Base-by-base conservation (phyloP, 2,113 vertebrate species). In the Panthera leo region DNA sequence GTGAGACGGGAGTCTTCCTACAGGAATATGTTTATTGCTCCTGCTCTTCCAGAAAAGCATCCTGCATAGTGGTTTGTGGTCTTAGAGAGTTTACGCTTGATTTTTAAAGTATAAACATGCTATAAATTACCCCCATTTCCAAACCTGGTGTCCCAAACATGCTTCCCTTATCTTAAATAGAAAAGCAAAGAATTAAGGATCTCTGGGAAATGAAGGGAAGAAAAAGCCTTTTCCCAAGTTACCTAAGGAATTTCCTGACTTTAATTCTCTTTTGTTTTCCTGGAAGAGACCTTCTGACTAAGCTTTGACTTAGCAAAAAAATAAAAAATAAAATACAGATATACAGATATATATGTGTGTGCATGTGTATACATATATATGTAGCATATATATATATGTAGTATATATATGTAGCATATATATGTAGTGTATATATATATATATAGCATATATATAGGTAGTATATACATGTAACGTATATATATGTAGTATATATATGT, bases 1-100 rank as follows among this genome's bases (percentile, higher is more conserved):
- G 87, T 96, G 88, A 97, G 89, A 96, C 82, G 90, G 90, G n/a
- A 0, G 89, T 97, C 98, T 97, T 91, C 98, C 97, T 96, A n/a
- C 13, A 97, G 98, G 97, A 98, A 98, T 91, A 97, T 14, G 18
- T 85, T 95, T 73, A 65, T 97, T 85, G 89, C 79, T 95, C 96
- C 94, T 92, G 14, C 87, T 90, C 96, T 97, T 83, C 39, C 76
- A 97, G 91, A 94, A 97, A 97, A 98, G 98, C 94, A 78, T 93
- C 34, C 31, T 39, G 84, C 27, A 0, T 97, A 39, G 96, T 97
- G 96, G 70, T 71, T 95, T 97, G 90, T 97, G 97, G 93, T 97
- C 87, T 95, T 93, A 86, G 75, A 93, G 98, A 98, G 18, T 95
- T 96, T 93, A 58, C 93, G 97, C 73, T 2, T 0, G 84, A 89